phyloP scores from a whole-genome alignment of 2,888 invertebrate genomes.

The Drosophila cracens region DNA sequence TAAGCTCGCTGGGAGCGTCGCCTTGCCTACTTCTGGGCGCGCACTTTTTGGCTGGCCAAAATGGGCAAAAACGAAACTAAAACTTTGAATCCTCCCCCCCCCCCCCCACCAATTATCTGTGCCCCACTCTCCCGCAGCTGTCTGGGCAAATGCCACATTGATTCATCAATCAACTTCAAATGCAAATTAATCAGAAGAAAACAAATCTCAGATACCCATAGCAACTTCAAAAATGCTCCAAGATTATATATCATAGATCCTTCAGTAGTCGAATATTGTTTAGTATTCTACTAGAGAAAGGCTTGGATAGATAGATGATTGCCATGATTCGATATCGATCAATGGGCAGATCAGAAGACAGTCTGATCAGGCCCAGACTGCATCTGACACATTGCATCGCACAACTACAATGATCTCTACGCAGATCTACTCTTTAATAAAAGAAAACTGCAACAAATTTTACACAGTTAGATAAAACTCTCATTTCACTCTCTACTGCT shows the following conservation, averaged over 20 bases:
- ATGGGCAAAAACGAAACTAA: not conserved
- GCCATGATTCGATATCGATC: not conserved
- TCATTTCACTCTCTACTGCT: not conserved
- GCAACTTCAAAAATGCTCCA: too few relatives aligned
- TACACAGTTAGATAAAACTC: not conserved
- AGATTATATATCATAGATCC: too few relatives aligned
- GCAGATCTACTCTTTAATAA: not conserved
- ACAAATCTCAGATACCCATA: slow-evolving; percentile 1
- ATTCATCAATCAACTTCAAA: slow-evolving; percentile 52
- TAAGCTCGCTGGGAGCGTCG: slow-evolving; percentile 28
- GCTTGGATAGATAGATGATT: not conserved
- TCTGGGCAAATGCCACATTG: slow-evolving; percentile 22
- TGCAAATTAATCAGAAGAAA: slow-evolving; percentile 30
- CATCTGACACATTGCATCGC: not conserved
- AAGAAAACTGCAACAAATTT: not conserved
- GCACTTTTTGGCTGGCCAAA: slow-evolving; percentile 62
- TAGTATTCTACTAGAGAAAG: too few relatives aligned
- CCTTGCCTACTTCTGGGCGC: slow-evolving; percentile 64
- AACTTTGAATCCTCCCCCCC: not conserved
- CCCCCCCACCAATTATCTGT: too few relatives aligned
- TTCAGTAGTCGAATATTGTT: too few relatives aligned
- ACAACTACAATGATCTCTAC: not conserved
- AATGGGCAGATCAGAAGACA: not conserved
- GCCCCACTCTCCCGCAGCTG: not conserved
- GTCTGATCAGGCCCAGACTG: not conserved